Conservation (phyloP, 1,140 invertebrate genomes). For the Eueides isabella region DNA sequence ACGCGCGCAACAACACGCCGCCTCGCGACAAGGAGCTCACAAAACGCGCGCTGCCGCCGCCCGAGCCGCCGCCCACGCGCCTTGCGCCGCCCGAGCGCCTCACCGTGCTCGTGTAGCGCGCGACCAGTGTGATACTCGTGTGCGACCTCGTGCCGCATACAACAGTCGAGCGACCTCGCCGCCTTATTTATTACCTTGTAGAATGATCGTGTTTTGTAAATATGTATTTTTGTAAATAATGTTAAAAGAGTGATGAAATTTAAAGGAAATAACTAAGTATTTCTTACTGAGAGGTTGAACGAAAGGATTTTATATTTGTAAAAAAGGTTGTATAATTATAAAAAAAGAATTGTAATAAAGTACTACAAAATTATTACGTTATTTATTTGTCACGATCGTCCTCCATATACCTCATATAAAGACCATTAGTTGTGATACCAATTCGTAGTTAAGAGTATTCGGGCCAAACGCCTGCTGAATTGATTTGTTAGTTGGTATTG, state of each 20-base stretch:
- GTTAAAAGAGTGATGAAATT: constrained; percentile 49
- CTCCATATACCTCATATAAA: too few relatives aligned
- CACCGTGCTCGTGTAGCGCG: constrained; percentile 62
- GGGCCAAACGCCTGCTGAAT: too few relatives aligned
- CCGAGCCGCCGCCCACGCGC: constrained; percentile 62
- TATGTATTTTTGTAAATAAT: constrained; percentile 77
- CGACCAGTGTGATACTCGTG: constrained; percentile 54
- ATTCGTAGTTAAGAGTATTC: too few relatives aligned
- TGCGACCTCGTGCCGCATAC: constrained; percentile 32
- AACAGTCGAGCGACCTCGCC: constrained; percentile 29
- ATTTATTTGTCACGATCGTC: constrained; percentile 12
- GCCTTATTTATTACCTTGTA: constrained; percentile 63
- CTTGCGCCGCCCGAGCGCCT: constrained; percentile 75
- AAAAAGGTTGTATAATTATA: constrained; percentile 65
- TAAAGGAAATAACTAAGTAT: constrained; percentile 46
- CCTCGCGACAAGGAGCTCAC: constrained; percentile 91
- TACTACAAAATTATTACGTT: constrained; percentile 35
- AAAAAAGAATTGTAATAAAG: constrained; percentile 58
- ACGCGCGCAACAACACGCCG: constrained; percentile 90
- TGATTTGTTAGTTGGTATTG: too few relatives aligned
- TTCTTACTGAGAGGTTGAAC: constrained; percentile 53
- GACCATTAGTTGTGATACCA: too few relatives aligned
- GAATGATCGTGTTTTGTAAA: constrained; percentile 60
- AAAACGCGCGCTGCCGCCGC: constrained; percentile 85
- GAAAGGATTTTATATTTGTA: constrained; percentile 60